phyloP scores from a whole-genome alignment of 2,113 vertebrate genomes.

The Dipodomys ordii region DNA sequence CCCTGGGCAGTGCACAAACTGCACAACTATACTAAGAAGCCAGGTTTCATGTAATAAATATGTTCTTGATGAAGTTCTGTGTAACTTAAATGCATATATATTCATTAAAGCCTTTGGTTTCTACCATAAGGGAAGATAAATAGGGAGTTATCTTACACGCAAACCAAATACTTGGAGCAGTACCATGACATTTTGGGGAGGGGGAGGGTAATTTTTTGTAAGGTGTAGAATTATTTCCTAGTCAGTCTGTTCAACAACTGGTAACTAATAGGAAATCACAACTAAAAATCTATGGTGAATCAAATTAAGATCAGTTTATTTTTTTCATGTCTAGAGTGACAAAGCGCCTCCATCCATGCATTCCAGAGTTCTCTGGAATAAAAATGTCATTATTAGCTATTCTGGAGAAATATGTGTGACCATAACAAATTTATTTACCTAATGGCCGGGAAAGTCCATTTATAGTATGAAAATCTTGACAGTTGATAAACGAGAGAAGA shows the following conservation, averaged over 20 bases:
- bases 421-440: neutral
- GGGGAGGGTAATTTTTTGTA: neutral
- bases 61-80: neutral
- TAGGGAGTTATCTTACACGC: neutral
- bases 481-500: neutral
- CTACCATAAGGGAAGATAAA: neutral
- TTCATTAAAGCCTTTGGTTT: neutral
- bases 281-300: neutral
- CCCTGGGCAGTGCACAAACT: too few species aligned
- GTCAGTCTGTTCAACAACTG: neutral
- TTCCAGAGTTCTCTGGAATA: neutral
- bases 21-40: too few species aligned
- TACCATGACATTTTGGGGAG: neutral
- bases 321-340: neutral
- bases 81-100: neutral
- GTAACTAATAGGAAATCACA: neutral
- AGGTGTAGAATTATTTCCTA: neutral
- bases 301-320: slow-evolving; percentile 24
- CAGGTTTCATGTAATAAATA: neutral
- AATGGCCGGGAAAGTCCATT: neutral
- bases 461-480: neutral
- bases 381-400: neutral
- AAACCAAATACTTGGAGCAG: neutral
- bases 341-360: neutral
- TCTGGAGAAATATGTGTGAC: neutral